These are phyloP conservation scores for Asbolus verrucosus DNA, from an alignment of 1,140 invertebrate genomes.

Conservation along the genomic window DNA sequence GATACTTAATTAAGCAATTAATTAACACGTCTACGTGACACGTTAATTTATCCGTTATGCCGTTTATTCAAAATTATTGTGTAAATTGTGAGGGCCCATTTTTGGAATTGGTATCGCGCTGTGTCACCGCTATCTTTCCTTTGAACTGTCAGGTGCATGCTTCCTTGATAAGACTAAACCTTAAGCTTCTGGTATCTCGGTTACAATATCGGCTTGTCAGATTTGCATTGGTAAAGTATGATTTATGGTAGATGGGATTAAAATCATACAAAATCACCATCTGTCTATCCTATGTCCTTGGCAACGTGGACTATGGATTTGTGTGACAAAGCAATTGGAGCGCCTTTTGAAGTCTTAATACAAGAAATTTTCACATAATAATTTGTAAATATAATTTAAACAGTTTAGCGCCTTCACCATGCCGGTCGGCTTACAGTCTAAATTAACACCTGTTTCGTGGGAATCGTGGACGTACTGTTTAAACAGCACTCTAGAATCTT, in stretches of 20 bases:
- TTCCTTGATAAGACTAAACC: constrained; percentile 10
- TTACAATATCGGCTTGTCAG: constrained; percentile 16
- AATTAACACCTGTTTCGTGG: constrained; percentile 54
- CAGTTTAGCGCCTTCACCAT: constrained; percentile 43
- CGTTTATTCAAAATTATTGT: constrained; percentile 25
- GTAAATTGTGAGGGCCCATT: constrained; percentile 19
- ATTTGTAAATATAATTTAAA: constrained; percentile 45
- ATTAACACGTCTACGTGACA: constrained; percentile 49
- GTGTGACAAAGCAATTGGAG: constrained; percentile 34
- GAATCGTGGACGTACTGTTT: constrained; percentile 45
- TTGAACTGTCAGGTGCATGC: constrained; percentile 28
- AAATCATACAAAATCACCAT: constrained; percentile 8
- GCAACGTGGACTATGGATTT: neutral
- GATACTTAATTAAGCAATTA: constrained; percentile 54
- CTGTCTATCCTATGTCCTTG: constrained; percentile 15
- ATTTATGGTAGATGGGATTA: constrained; percentile 16
- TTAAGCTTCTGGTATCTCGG: constrained; percentile 22
- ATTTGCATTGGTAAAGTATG: constrained; percentile 34
- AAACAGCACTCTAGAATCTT: constrained; percentile 49
- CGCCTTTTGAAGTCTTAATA: constrained; percentile 41
- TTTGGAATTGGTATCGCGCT: constrained; percentile 21
- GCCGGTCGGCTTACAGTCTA: constrained; percentile 43
- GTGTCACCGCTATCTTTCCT: constrained; percentile 23
- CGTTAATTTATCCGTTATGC: constrained; percentile 41
- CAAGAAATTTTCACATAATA: constrained; percentile 37